These are phyloP conservation scores for Sakesphorus luctuosus DNA, from an alignment of 2,113 vertebrate species.

Conservation along the genomic window DNA sequence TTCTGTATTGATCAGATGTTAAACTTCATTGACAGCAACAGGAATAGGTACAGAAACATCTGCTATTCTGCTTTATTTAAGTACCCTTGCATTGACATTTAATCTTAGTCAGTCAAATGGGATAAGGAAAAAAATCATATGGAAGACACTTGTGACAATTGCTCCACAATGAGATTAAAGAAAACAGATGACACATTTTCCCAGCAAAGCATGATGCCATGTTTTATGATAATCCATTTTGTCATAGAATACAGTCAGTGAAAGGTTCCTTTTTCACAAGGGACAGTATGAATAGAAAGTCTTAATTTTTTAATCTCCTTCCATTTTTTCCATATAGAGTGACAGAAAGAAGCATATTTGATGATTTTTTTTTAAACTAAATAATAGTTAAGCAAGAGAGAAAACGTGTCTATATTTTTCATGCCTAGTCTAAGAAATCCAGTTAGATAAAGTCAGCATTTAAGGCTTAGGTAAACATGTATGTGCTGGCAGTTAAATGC, in stretches of 20 bases:
- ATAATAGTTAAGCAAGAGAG: neutral
- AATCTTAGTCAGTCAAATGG: neutral
- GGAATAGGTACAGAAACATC: neutral
- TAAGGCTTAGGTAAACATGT: neutral
- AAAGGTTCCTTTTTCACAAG: neutral
- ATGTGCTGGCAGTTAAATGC: neutral
- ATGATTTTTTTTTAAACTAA: neutral
- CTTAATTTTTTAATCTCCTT: neutral
- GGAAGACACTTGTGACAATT: neutral
- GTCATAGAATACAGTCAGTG: neutral
- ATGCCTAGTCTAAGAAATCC: neutral
- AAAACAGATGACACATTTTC: neutral
- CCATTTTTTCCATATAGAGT: neutral
- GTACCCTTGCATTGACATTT: neutral
- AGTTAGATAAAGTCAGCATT: neutral
- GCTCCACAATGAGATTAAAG: neutral
- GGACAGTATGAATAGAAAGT: neutral
- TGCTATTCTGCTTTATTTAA: neutral
- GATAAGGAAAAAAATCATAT: neutral
- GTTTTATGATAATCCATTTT: conserved; percentile 3
- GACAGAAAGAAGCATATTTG: neutral
- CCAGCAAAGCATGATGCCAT: neutral
- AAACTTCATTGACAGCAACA: neutral
- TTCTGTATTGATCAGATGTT: neutral
- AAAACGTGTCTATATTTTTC: neutral